These are phyloP conservation scores for Dipus sagitta DNA, from an alignment of 2,797 vertebrate genomes.

Conservation along the genomic window DNA sequence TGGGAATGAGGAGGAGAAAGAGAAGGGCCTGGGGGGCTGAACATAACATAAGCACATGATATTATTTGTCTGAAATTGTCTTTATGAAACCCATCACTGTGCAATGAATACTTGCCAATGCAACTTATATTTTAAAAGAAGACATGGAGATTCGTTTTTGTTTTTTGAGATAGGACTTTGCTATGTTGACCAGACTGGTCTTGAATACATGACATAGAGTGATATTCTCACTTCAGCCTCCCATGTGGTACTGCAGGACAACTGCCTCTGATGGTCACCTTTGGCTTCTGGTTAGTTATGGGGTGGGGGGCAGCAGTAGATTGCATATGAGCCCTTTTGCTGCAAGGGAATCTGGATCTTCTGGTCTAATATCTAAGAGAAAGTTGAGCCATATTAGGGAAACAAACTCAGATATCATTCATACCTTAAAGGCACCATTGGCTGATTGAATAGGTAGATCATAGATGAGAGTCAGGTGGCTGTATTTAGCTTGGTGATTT, in stretches of 20 bases:
- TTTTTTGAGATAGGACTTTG: not conserved
- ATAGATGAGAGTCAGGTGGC: not conserved
- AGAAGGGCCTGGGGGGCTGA: no score
- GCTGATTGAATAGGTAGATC: not conserved
- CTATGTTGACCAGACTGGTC: not conserved
- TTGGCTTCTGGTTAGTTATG: not conserved
- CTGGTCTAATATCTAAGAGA: not conserved
- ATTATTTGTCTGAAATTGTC: no score
- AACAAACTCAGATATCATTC: not conserved
- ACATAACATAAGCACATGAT: no score
- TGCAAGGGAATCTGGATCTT: constrained; percentile 39
- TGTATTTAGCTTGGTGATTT: not conserved
- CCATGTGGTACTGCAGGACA: not conserved
- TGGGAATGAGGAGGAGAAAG: no score
- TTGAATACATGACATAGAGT: not conserved
- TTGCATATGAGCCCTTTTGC: not conserved
- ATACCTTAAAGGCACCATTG: not conserved
- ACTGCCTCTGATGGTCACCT: not conserved
- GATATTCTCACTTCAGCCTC: not conserved
- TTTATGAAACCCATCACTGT: no score
- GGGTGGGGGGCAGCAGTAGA: not conserved
- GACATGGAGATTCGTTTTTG: no score
- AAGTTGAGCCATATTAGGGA: not conserved
- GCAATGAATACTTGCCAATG: no score
- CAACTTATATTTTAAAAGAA: no score